Evolutionary conservation across 2,113 vertebrate species (phyloP).

Genomic region (Dascyllus trimaculatus): DNA sequence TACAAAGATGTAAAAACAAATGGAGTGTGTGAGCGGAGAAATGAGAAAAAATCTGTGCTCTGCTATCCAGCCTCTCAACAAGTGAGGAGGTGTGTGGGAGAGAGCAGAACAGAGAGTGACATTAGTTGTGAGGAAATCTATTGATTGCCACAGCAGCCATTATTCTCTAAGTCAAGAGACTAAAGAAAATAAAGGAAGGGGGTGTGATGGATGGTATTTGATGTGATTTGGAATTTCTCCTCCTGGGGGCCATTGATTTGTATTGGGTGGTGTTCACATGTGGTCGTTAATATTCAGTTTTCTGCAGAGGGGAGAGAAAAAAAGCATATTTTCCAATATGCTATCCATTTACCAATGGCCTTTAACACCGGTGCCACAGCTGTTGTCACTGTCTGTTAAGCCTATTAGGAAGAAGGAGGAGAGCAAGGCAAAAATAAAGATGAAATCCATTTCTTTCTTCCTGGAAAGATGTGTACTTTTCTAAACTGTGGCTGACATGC

Average conservation of each 20-base stretch:
- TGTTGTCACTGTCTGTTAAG: constrained; percentile 10
- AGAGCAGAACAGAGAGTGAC: constrained; percentile 62
- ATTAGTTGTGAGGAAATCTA: constrained; percentile 72
- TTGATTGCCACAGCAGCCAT: constrained; percentile 74
- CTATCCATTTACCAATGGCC: constrained; percentile 25
- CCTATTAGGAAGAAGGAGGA: constrained; percentile 20
- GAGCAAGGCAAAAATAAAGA: constrained; percentile 5
- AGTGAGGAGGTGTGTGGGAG: constrained; percentile 63
- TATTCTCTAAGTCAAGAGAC: constrained; percentile 66
- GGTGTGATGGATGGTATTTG: constrained; percentile 57
- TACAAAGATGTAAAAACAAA: constrained; percentile 70
- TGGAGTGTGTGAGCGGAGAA: constrained; percentile 52
- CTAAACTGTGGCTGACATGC: constrained; percentile 54
- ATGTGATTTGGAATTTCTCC: constrained; percentile 39
- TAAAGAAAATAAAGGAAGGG: constrained; percentile 43
- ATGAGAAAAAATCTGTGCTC: constrained; percentile 46
- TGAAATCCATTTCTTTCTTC: constrained; percentile 52
- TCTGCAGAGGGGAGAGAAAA: neutral
- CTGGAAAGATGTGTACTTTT: constrained; percentile 52
- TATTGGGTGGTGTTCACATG: constrained; percentile 24
- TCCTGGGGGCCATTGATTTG: constrained; percentile 13
- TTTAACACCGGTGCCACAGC: constrained; percentile 9
- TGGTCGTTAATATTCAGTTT: constrained; percentile 13
- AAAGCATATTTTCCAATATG: neutral
- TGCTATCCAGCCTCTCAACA: constrained; percentile 59